Evolutionary conservation across 2,888 invertebrate genomes (phyloP).

Genomic region (Agelastica alni): DNA sequence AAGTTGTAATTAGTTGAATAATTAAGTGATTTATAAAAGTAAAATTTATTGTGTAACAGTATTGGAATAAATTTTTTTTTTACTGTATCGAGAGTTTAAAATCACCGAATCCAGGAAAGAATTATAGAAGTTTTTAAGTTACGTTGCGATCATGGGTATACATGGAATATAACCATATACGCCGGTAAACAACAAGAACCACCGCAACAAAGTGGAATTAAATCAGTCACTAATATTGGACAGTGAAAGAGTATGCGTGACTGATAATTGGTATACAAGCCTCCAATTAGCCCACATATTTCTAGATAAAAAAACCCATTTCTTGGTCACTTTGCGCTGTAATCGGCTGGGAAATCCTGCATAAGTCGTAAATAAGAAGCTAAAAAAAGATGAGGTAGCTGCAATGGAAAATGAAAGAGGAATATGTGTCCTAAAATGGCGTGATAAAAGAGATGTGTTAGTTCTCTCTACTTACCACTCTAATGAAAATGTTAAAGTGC

Average conservation of each 20-base stretch:
- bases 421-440: too few relatives aligned
- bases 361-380: too few relatives aligned
- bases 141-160: conserved; percentile 32
- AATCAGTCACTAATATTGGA: conserved; percentile 18
- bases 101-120: too few relatives aligned
- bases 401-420: too few relatives aligned
- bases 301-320: conserved; percentile 23
- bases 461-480: conserved; percentile 43
- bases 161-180: conserved; percentile 32
- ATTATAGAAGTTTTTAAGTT: conserved; percentile 43
- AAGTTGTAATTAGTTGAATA: too few relatives aligned
- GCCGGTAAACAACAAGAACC: too few relatives aligned
- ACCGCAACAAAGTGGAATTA: conserved; percentile 16
- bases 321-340: conserved; percentile 22
- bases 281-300: conserved; percentile 24
- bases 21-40: too few relatives aligned
- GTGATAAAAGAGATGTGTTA: conserved; percentile 45
- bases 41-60: too few relatives aligned
- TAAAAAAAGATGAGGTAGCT: too few relatives aligned
- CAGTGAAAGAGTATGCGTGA: conserved; percentile 13
- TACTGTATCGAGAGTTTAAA: too few relatives aligned
- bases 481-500: conserved; percentile 31
- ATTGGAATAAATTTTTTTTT: too few relatives aligned
- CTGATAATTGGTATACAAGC: conserved; percentile 30
- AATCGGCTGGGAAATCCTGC: too few relatives aligned